phyloP scores from a whole-genome alignment of 1,140 invertebrate species.

The Drosophila albomicans region DNA sequence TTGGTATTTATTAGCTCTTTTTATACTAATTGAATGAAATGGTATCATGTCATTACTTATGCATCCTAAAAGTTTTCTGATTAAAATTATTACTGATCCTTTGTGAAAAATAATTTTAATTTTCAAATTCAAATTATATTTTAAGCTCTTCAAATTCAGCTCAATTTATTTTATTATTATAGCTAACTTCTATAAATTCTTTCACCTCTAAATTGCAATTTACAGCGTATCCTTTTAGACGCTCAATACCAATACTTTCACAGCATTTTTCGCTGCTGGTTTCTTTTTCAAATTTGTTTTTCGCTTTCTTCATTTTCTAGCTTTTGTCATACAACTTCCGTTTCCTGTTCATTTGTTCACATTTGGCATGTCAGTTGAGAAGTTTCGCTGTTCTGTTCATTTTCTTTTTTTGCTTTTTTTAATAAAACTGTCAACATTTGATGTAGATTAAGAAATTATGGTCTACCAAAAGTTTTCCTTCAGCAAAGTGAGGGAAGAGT shows the following conservation, averaged over 20 bases:
- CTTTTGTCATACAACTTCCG: conserved; percentile 73
- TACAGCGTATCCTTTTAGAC: background rate
- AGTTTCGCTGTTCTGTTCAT: conserved; percentile 25
- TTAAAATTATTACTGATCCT: too few species aligned
- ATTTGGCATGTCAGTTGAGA: conserved; percentile 71
- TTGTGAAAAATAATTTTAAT: too few species aligned
- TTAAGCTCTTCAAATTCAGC: too few species aligned
- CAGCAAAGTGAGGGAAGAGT: background rate
- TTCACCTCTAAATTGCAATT: too few species aligned
- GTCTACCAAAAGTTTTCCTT: conserved; percentile 48
- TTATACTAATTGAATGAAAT: too few species aligned
- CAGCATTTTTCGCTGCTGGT: background rate
- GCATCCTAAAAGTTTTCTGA: too few species aligned
- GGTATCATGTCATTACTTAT: too few species aligned
- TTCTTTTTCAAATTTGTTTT: conserved; percentile 43
- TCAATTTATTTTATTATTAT: too few species aligned
- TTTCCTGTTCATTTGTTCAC: conserved; percentile 81
- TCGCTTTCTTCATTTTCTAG: conserved; percentile 35
- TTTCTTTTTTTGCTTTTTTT: conserved; percentile 57
- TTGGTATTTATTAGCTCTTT: too few species aligned
- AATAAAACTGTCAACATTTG: conserved; percentile 82
- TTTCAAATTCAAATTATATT: too few species aligned
- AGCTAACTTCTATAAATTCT: too few species aligned
- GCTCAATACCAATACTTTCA: background rate
- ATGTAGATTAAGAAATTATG: conserved; percentile 83